Percentiles rank a stretch among this genome's conserved stretches.
Evolutionary conservation across 2,797 vertebrate genomes (phyloP).

Genomic region (Falco columbarius): DNA sequence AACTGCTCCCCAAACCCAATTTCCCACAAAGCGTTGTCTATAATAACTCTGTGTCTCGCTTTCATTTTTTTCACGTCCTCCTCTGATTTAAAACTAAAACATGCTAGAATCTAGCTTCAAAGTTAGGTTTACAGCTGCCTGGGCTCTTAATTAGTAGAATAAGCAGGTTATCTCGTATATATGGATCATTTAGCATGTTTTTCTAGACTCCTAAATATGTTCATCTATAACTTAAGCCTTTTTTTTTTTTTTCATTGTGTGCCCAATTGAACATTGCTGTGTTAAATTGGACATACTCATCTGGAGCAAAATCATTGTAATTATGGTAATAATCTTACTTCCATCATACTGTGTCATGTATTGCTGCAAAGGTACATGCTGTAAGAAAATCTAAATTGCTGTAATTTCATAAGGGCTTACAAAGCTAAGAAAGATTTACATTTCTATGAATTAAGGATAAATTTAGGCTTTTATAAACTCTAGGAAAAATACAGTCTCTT

Average conservation of each 20-base stretch:
- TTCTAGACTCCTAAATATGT: not conserved
- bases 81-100: not conserved
- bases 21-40: not conserved
- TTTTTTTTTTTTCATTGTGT: not conserved
- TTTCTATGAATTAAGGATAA: not conserved
- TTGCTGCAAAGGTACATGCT: not conserved
- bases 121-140: not conserved
- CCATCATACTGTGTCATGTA: not conserved
- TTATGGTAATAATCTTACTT: not conserved
- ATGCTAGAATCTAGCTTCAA: not conserved
- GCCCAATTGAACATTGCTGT: not conserved
- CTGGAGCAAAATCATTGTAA: not conserved
- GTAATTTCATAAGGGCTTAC: not conserved
- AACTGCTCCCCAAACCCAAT: not conserved
- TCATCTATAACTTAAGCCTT: not conserved
- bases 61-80: not conserved
- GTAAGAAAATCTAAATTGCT: not conserved
- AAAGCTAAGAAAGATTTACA: not conserved
- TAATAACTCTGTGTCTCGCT: not conserved
- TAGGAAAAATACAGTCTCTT: not conserved
- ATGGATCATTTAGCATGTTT: not conserved
- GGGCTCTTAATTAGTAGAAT: not conserved
- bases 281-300: not conserved
- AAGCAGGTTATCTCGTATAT: not conserved
- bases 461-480: not conserved